Percentiles rank a stretch among this genome's conserved stretches.
phyloP scores from a whole-genome alignment of 2,888 invertebrate species.

The Ceratothoa steindachneri region DNA sequence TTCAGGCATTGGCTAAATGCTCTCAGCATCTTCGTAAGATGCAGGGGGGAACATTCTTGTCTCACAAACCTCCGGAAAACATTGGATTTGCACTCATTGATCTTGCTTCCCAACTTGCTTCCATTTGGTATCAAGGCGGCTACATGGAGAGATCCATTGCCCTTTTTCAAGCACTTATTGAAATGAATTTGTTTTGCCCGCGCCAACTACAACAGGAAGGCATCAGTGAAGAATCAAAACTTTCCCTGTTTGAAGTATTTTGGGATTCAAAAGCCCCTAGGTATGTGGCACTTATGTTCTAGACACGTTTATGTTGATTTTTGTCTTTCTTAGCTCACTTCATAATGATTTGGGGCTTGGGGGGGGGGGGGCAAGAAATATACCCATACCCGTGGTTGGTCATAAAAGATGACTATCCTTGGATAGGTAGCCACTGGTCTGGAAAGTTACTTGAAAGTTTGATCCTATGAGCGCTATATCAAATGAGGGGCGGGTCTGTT shows the following conservation, averaged over 20 bases:
- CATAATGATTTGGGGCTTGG: background rate
- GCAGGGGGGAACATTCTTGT: slow-evolving; percentile 52
- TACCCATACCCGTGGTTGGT: too few relatives aligned
- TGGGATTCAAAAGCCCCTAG: slow-evolving; percentile 54
- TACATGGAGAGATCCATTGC: slow-evolving; percentile 55
- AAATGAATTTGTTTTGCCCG: slow-evolving; percentile 54
- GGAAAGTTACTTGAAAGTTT: too few relatives aligned
- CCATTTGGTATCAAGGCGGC: slow-evolving; percentile 52
- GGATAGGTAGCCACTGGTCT: too few relatives aligned
- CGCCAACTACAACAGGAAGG: slow-evolving; percentile 28
- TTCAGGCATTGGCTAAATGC: slow-evolving; percentile 53
- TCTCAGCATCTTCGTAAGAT: slow-evolving; percentile 51
- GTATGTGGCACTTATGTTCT: slow-evolving; percentile 7
- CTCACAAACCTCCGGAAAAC: slow-evolving; percentile 50
- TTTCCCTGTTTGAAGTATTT: slow-evolving; percentile 53
- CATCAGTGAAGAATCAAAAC: slow-evolving; percentile 49
- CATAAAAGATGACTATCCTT: too few relatives aligned
- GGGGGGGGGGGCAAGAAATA: too few relatives aligned
- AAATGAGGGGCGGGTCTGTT: too few relatives aligned
- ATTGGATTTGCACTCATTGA: slow-evolving; percentile 51
- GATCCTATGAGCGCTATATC: too few relatives aligned
- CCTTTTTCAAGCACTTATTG: slow-evolving; percentile 54
- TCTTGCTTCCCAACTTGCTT: slow-evolving; percentile 51
- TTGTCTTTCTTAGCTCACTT: background rate
- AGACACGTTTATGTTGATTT: background rate